Evolutionary conservation across 64 coral and sea anemone genomes (phyloP), one percentile per base, ranked within the genome.

Genomic region (Actinia equina): DNA sequence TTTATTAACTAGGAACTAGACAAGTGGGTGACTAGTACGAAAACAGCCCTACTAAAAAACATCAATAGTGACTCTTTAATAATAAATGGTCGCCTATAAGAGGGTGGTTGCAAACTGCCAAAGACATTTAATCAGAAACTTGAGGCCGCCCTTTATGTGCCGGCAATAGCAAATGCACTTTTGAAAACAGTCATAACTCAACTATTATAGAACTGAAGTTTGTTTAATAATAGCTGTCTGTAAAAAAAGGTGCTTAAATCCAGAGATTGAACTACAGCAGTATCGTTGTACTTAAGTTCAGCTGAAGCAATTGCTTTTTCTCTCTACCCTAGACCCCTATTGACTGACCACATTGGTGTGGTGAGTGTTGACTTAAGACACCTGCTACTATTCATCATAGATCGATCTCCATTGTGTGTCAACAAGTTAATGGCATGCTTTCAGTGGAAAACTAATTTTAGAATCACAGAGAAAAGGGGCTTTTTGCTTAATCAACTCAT

Each of bases 371-470:
- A 74, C 69, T 30, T 14, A 30, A 74, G 69, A 74, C 69, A 74
- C 69, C 69, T 74, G 69, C 25, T 14, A n/a, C 69, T 15, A 74
- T 74, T 74, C 69, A 74, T 74, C 41, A 74, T 26, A 30, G 25
- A 26, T 4, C 26, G 11, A 74, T 41, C 69, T 41, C 69, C 14
- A 74, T 74, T 74, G 26, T 74, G 26, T 74, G 11, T 74, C 69
- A 74, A 74, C 69, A 74, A 74, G n/a, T 74, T 74, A 74, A 74
- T 74, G 69, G 69, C n/a, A 74, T 74, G 69, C 69, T 30, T 74
- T 74, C 6, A 74, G 12, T 74, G 6, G 69, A 41, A 74, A 74
- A 26, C 26, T 41, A 26, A 74, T 30, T 74, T 74, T 74, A 74
- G 69, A 65, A n/a, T 22, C 19, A 74, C 23, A 74, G 69, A 30